Conservation (phyloP, 2,113 vertebrate genomes). For the Okapia johnstoni region DNA sequence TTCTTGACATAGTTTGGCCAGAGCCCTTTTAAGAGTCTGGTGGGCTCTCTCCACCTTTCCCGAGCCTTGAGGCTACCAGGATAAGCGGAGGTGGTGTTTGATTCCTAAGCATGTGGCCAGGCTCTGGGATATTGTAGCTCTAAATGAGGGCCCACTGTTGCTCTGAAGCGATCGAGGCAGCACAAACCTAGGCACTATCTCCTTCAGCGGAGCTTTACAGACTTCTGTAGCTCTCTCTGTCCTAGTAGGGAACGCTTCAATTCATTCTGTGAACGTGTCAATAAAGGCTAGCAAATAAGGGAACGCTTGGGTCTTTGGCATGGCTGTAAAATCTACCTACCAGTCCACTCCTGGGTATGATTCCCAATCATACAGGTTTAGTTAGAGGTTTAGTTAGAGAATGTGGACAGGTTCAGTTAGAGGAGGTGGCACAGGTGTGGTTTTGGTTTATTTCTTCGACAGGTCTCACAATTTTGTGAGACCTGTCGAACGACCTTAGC, state of each 20-base stretch:
- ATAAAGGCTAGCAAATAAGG: neutral
- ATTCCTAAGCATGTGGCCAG: neutral
- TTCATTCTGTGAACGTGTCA: neutral
- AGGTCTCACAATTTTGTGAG: neutral
- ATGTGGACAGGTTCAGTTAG: neutral
- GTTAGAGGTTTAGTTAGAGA: too few relatives aligned
- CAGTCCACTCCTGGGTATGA: neutral
- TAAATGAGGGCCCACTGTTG: neutral
- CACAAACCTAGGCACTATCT: neutral
- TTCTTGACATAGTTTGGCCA: neutral
- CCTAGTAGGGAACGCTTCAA: neutral
- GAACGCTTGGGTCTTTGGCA: neutral
- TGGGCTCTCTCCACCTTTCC: neutral
- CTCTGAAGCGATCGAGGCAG: neutral
- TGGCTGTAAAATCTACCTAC: neutral
- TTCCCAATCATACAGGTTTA: too few relatives aligned
- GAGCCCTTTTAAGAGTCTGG: neutral
- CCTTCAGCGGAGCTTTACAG: neutral
- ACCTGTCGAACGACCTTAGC: rapidly evolving
- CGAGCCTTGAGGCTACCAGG: rapidly evolving
- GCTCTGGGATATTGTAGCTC: rapidly evolving
- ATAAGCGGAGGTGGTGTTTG: neutral
- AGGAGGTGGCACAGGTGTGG: neutral
- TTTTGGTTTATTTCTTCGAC: neutral
- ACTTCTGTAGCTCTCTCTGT: neutral